Conservation (phyloP, 2,888 invertebrate genomes). For the Stenotaenia linearis region DNA sequence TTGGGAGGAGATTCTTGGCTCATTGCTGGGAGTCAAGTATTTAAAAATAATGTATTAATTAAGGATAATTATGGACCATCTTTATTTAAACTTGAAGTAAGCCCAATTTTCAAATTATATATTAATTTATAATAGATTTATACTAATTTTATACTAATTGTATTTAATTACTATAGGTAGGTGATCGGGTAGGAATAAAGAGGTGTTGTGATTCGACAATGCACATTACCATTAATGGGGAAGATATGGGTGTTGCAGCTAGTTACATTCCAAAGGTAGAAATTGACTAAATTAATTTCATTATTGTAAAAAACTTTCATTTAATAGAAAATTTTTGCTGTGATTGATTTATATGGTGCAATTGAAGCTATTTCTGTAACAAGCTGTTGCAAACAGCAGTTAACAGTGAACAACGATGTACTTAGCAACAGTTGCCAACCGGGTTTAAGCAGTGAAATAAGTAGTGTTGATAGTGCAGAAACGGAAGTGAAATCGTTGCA, state of each 20-base stretch:
- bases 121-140: not conserved
- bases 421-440: not conserved
- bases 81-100: constrained; percentile 69
- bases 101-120: constrained; percentile 19
- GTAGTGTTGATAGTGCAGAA: constrained; percentile 41
- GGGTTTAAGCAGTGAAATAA: constrained; percentile 35
- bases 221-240: constrained; percentile 72
- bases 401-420: not conserved
- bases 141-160: constrained; percentile 28
- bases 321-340: constrained; percentile 67
- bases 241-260: constrained; percentile 69
- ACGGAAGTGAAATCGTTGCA: constrained; percentile 43
- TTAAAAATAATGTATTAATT: constrained; percentile 60
- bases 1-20: constrained; percentile 59
- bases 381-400: constrained; percentile 39
- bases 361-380: constrained; percentile 71
- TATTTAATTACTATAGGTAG: no score
- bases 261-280: constrained; percentile 68
- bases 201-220: constrained; percentile 60
- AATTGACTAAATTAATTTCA: not conserved
- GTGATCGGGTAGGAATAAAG: constrained; percentile 67
- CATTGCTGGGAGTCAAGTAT: constrained; percentile 60
- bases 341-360: constrained; percentile 74
- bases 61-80: constrained; percentile 65
- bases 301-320: not conserved